Evolutionary conservation across 2,113 vertebrate genomes (phyloP).

Genomic region (Oceanites oceanicus): DNA sequence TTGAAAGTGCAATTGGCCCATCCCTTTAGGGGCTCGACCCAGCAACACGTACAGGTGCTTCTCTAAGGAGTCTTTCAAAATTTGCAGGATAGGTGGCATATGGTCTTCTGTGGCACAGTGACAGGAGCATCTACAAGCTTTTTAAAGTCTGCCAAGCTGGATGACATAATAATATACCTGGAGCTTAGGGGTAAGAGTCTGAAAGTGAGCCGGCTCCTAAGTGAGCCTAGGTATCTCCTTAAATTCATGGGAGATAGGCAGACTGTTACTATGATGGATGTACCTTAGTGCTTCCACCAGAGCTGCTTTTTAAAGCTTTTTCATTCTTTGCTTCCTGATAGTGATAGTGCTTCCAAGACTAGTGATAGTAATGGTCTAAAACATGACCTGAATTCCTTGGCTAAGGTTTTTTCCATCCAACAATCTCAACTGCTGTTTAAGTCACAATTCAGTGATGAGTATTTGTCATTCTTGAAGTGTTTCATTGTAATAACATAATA

Average conservation of each 20-base stretch:
- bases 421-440: not conserved
- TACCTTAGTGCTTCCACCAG: not conserved
- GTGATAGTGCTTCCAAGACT: too few relatives aligned
- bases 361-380: not conserved
- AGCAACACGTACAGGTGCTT: not conserved
- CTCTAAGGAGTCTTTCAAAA: not conserved
- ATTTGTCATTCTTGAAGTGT: not conserved
- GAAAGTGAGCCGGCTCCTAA: not conserved
- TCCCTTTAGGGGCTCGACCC: not conserved
- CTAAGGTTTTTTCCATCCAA: not conserved
- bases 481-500: not conserved
- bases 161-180: not conserved
- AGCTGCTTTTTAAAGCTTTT: not conserved
- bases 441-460: not conserved
- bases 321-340: not conserved
- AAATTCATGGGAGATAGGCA: not conserved
- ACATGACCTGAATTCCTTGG: not conserved
- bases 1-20: not conserved
- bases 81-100: not conserved
- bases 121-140: not conserved
- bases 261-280: not conserved
- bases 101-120: not conserved
- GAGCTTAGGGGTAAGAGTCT: not conserved
- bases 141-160: not conserved
- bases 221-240: not conserved